A percentile compares a stretch with the other conserved stretches of the same genome.
Evolutionary conservation across 2,888 invertebrate species (phyloP).

Genomic region (Brachyopa scutellaris): DNA sequence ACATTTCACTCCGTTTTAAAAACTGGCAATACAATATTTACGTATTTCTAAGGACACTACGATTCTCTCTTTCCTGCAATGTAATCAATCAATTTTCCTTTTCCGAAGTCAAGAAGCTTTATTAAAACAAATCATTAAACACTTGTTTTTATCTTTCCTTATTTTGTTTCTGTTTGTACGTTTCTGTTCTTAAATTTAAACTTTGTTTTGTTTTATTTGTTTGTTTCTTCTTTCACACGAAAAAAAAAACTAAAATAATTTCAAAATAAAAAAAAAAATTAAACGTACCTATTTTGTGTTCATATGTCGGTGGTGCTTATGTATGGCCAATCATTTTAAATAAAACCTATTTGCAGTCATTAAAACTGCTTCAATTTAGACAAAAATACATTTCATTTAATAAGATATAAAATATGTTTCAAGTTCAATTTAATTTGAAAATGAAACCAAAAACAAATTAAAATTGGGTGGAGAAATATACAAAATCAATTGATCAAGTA

Average conservation of each 20-base stretch:
- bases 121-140: constrained; percentile 36
- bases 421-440: constrained; percentile 17
- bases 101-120: constrained; percentile 55
- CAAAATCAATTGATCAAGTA: constrained; percentile 68
- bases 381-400: not conserved
- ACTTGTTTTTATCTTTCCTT: constrained; percentile 15
- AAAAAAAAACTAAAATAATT: not conserved
- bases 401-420: constrained; percentile 3
- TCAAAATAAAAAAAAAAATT: constrained; percentile 19
- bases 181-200: constrained; percentile 6
- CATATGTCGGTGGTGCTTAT: constrained; percentile 74
- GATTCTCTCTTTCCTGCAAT: not conserved
- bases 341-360: constrained; percentile 21
- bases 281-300: constrained; percentile 75
- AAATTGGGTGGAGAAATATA: constrained; percentile 82
- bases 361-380: not conserved
- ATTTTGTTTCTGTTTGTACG: constrained; percentile 15
- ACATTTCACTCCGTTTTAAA: too few relatives aligned
- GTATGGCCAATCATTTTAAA: constrained; percentile 63
- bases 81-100: too few relatives aligned
- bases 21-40: constrained; percentile 17
- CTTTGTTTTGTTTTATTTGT: constrained; percentile 43
- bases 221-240: constrained; percentile 12
- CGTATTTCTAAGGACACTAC: not conserved
- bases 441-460: constrained; percentile 51